Percentiles rank a stretch among this genome's conserved stretches.
Conservation (phyloP, 2,113 vertebrate genomes). For the Ceyx cyanopectus region DNA sequence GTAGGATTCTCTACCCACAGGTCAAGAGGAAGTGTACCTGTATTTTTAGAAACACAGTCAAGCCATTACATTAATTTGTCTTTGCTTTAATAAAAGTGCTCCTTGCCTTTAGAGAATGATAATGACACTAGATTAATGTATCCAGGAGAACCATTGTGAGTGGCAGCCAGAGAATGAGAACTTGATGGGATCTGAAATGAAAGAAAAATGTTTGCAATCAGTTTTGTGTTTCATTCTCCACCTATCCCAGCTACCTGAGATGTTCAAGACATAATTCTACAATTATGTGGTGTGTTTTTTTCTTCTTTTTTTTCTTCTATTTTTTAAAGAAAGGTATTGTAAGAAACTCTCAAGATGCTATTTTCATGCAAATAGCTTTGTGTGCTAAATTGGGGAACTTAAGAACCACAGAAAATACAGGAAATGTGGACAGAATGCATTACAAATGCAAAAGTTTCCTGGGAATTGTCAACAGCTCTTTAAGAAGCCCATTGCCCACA, state of each 20-base stretch:
- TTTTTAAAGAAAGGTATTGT: neutral
- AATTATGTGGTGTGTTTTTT: neutral
- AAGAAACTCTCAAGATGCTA: conserved; percentile 53
- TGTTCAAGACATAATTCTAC: conserved; percentile 44
- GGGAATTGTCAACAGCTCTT: conserved; percentile 55
- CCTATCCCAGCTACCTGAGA: conserved; percentile 30
- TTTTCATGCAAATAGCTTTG: conserved; percentile 67
- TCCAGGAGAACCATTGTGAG: conserved; percentile 25
- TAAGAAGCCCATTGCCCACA: neutral
- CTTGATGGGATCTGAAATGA: conserved; percentile 45
- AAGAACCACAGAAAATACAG: conserved; percentile 22
- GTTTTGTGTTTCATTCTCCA: conserved; percentile 17
- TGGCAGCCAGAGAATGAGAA: conserved; percentile 51
- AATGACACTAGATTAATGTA: conserved; percentile 41
- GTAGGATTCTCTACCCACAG: neutral
- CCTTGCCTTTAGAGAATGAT: conserved; percentile 34
- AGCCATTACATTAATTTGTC: conserved; percentile 17
- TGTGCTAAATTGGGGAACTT: conserved; percentile 51
- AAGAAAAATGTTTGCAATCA: conserved; percentile 68
- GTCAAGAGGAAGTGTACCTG: neutral
- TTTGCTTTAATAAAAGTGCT: conserved; percentile 23
- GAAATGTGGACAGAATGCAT: conserved; percentile 40
- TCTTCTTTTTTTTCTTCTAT: no score
- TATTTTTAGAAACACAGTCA: conserved; percentile 34
- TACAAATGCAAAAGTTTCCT: conserved; percentile 44